Conservation (phyloP, 2,888 invertebrate species). For the Pharmacophagus antenor region DNA sequence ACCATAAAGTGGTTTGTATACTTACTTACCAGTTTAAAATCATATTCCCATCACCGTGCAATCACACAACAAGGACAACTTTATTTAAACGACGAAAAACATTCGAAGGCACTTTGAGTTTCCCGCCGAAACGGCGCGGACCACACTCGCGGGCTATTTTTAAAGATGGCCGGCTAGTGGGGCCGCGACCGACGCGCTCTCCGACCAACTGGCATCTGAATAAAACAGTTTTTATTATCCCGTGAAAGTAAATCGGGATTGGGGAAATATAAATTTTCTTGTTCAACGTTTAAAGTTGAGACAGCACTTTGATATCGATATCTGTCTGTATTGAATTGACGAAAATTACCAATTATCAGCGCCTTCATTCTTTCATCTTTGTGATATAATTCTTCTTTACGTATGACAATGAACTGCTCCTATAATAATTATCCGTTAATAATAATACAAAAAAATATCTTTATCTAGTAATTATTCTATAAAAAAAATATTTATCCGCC, state of each 20-base stretch:
- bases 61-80: constrained; percentile 42
- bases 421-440: no score
- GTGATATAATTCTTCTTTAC: no score
- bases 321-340: constrained; percentile 16
- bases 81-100: constrained; percentile 36
- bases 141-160: constrained; percentile 44
- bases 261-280: constrained; percentile 70
- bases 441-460: no score
- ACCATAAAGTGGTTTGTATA: no score
- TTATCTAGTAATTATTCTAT: no score
- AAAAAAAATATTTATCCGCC: no score
- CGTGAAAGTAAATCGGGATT: constrained; percentile 58
- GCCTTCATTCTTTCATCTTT: neutral
- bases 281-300: constrained; percentile 41
- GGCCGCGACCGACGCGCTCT: constrained; percentile 48
- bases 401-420: no score
- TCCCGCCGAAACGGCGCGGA: constrained; percentile 27
- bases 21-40: constrained; percentile 71
- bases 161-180: constrained; percentile 45
- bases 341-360: neutral
- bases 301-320: constrained; percentile 20
- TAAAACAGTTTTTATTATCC: constrained; percentile 47
- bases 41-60: constrained; percentile 54
- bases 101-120: constrained; percentile 31
- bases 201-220: constrained; percentile 48